Conservation (phyloP, 2,797 vertebrate genomes). For the Anableps anableps region DNA sequence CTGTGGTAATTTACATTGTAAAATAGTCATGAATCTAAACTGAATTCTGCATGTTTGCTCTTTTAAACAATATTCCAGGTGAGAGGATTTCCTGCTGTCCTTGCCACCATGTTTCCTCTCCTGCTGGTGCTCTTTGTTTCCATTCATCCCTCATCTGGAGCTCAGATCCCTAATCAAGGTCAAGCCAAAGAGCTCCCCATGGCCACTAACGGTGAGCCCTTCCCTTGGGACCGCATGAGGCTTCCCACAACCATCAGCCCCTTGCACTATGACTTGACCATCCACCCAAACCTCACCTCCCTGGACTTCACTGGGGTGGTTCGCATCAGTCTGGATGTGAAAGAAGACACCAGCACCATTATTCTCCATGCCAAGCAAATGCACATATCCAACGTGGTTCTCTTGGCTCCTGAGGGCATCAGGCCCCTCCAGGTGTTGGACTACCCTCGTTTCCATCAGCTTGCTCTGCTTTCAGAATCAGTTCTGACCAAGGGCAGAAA, state of each 20-base stretch:
- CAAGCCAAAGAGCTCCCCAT: constrained; percentile 46
- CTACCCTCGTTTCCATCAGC: constrained; percentile 82
- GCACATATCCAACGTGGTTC: constrained; percentile 70
- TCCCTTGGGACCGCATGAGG: constrained; percentile 88
- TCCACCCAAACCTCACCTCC: constrained; percentile 91
- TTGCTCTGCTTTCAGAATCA: constrained; percentile 80
- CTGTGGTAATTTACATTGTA: not conserved
- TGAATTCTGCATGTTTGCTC: not conserved
- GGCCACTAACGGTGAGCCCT: constrained; percentile 73
- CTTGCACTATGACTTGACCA: constrained; percentile 84
- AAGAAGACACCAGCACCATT: constrained; percentile 75
- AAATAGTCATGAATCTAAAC: not conserved
- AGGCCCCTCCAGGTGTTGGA: constrained; percentile 77
- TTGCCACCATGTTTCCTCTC: constrained; percentile 63
- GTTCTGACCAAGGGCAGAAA: constrained; percentile 74
- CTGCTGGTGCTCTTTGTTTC: constrained; percentile 52
- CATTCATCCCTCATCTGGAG: constrained; percentile 43
- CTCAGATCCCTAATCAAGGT: constrained; percentile 54
- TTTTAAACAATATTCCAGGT: constrained; percentile 42
- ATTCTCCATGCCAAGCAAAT: constrained; percentile 87
- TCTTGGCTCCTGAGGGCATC: constrained; percentile 67
- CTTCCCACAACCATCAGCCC: constrained; percentile 84
- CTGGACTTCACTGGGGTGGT: constrained; percentile 82
- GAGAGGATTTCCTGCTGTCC: constrained; percentile 6
- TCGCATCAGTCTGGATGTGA: constrained; percentile 81